phyloP scores from a whole-genome alignment of 1,140 invertebrate species.

The Camponotus floridanus region DNA sequence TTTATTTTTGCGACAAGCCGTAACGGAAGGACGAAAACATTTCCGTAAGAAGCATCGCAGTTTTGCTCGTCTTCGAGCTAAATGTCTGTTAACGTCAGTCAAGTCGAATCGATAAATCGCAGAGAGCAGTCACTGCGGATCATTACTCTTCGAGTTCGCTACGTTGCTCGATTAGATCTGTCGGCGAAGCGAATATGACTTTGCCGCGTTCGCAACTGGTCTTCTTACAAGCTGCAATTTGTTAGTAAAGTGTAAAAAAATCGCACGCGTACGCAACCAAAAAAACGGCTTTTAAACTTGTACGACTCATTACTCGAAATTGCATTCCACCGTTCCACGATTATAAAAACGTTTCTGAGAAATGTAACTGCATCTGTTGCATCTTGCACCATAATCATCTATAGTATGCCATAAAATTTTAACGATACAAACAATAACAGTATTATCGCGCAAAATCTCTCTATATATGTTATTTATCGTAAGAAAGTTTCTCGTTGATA shows the following conservation, averaged over 20 bases:
- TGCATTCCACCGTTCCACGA: constrained; percentile 33
- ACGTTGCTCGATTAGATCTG: constrained; percentile 28
- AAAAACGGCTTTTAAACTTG: constrained; percentile 34
- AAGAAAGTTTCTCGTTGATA: neutral
- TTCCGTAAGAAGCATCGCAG: constrained; percentile 43
- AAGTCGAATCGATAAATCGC: constrained; percentile 52
- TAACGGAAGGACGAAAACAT: constrained; percentile 18
- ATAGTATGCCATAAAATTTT: neutral
- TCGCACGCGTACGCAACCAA: neutral
- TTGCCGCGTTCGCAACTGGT: neutral
- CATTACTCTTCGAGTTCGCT: constrained; percentile 57
- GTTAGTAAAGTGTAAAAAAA: constrained; percentile 7
- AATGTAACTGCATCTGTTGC: constrained; percentile 24
- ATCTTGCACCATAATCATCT: neutral
- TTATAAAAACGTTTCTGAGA: constrained; percentile 45
- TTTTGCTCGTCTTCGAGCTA: constrained; percentile 46
- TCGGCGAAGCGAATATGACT: constrained; percentile 44
- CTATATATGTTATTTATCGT: neutral
- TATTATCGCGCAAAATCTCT: neutral
- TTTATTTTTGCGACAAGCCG: constrained; percentile 30
- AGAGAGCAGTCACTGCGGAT: constrained; percentile 16
- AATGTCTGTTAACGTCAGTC: constrained; percentile 52
- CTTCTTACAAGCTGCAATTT: constrained; percentile 49
- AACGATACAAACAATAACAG: neutral
- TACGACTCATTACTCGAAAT: constrained; percentile 57